Percentiles rank a stretch among this genome's conserved stretches.
phyloP scores from a whole-genome alignment of 92 coral and sea anemone species.

The Siderastrea siderea region DNA sequence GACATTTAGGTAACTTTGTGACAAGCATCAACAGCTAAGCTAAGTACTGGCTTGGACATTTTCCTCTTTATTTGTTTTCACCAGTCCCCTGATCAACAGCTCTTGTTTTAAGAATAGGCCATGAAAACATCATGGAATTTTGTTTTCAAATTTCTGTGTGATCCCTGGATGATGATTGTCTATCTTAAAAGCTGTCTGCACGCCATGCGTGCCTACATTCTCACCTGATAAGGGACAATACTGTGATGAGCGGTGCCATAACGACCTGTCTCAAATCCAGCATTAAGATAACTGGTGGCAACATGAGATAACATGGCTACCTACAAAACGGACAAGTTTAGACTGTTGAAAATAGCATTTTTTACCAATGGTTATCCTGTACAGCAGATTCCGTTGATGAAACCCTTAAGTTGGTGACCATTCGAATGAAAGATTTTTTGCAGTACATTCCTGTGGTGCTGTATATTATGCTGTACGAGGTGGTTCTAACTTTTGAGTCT shows the following conservation, averaged over 20 bases:
- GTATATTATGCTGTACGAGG: background rate
- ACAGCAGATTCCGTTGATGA: background rate
- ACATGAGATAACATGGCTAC: slow-evolving; percentile 87
- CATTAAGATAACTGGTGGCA: slow-evolving; percentile 84
- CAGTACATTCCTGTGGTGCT: background rate
- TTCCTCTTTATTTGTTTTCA: too few relatives aligned
- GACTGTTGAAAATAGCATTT: background rate
- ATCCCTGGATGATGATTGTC: too few relatives aligned
- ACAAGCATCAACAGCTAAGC: too few relatives aligned
- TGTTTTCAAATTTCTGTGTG: background rate
- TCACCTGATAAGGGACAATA: slow-evolving; percentile 95
- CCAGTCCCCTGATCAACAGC: too few relatives aligned
- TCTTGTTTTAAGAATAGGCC: too few relatives aligned
- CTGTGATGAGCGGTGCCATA: slow-evolving; percentile 94
- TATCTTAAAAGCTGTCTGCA: background rate
- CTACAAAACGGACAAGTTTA: slow-evolving; percentile 34
- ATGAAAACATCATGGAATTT: background rate
- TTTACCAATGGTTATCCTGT: too few relatives aligned
- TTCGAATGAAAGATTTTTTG: background rate
- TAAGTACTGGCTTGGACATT: too few relatives aligned
- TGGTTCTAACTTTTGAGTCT: too few relatives aligned
- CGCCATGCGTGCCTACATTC: background rate
- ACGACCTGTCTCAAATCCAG: slow-evolving; percentile 89
- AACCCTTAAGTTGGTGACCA: background rate
- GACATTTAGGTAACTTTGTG: too few relatives aligned